Percentiles rank a stretch among this genome's conserved stretches.
These are phyloP conservation scores for Ceratotherium simum DNA, from an alignment of 2,113 vertebrate genomes.

Conservation along the genomic window DNA sequence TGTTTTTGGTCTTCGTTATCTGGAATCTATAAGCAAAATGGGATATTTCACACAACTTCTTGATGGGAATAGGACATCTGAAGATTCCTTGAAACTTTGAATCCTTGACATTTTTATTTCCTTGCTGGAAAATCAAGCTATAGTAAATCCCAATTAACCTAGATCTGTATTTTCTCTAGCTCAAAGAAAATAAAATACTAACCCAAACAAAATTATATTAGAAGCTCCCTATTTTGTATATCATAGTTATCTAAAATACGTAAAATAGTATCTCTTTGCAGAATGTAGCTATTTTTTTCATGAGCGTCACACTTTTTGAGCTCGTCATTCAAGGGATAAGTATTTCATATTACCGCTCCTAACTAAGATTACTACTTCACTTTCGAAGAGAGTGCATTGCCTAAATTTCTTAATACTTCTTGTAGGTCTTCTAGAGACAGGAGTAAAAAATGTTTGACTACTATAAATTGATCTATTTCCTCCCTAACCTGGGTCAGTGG, in stretches of 20 bases:
- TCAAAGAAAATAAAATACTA: not conserved
- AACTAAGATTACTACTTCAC: not conserved
- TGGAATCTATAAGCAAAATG: not conserved
- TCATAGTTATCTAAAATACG: not conserved
- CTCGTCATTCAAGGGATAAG: not conserved
- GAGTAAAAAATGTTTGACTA: constrained; percentile 2
- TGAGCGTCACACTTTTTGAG: not conserved
- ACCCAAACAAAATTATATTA: not conserved
- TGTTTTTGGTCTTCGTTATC: not conserved
- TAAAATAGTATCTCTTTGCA: not conserved
- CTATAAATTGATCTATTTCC: not conserved
- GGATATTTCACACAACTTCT: not conserved
- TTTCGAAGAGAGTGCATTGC: not conserved
- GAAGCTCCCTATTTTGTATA: not conserved
- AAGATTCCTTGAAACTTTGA: constrained; percentile 8
- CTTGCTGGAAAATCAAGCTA: not conserved
- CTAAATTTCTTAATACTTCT: not conserved
- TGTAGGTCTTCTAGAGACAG: not conserved
- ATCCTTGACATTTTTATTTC: not conserved
- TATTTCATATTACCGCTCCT: not conserved
- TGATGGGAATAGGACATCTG: not conserved
- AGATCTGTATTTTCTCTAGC: not conserved
- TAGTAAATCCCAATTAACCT: not conserved
- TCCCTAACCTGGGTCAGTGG: not conserved
- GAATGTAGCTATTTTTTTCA: not conserved